Base-by-base conservation (phyloP, 2,888 invertebrate species). In the Hemistola chrysoprasaria region DNA sequence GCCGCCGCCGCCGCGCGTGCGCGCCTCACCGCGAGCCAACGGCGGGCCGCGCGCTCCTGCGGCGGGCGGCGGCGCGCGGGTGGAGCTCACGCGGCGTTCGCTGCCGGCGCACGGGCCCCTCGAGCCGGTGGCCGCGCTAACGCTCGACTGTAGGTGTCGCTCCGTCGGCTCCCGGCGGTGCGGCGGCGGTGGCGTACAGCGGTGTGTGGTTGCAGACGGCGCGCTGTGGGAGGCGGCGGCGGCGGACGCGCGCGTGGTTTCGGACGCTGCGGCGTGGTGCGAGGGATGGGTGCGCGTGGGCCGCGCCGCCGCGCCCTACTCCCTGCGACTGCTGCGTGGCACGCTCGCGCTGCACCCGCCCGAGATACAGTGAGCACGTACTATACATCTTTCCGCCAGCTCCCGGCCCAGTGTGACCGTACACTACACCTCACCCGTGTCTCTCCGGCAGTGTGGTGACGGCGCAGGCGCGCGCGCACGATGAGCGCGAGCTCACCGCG, bases 121-220 rank as follows among this genome's bases (percentile, higher is more conserved):
- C 32, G 52, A 53, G 35, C 62, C 42, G 40, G 59, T 65, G 32
- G 78, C 72, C 11, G 88, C 91, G 53, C 90, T 95, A 34, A 95
- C 95, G 38, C 91, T 94, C 54, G 92, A 94, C 79, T 95, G 95
- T 95, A 71, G 90, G 92, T 65, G 22, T n/a, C n/a, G n/a, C n/a
- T n/a, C n/a, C n/a, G n/a, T n/a, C n/a, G n/a, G n/a, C n/a, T n/a
- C n/a, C n/a, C n/a, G n/a, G n/a, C n/a, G n/a, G n/a, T n/a, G n/a
- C n/a, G n/a, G n/a, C n/a, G n/a, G n/a, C n/a, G n/a, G n/a, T n/a
- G n/a, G n/a, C n/a, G n/a, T 6, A 3, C 6, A 8, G 3, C 21
- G 8, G 16, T 3, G 11, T 8, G 21, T 47, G 29, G n/a, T 46
- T 35, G 5, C 64, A 83, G 83, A 74, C 40, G 70, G 53, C 2